Evolutionary conservation across 2,797 vertebrate species (phyloP).

Genomic region (Chaetophractus vellerosus): DNA sequence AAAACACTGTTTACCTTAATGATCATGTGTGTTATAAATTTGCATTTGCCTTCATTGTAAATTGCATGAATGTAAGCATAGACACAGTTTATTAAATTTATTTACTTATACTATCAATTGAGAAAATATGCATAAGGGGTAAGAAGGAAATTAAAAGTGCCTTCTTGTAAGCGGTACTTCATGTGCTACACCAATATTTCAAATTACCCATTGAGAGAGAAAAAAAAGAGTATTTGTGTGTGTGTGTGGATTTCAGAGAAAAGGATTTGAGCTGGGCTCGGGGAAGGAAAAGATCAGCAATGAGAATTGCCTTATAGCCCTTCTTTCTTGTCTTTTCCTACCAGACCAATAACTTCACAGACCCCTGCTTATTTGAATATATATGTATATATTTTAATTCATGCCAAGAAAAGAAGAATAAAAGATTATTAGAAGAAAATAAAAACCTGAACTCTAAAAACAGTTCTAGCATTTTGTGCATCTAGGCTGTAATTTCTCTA

Average conservation of each 20-base stretch:
- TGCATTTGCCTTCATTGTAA: not conserved
- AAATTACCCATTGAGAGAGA: not conserved
- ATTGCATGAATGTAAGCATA: not conserved
- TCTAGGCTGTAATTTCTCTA: not conserved
- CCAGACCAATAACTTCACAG: not conserved
- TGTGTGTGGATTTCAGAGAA: not conserved
- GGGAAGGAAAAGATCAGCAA: fast-evolving
- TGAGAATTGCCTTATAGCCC: fast-evolving
- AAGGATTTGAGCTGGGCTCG: not conserved
- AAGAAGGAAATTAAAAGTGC: slow-evolving; percentile 16
- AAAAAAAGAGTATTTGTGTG: not conserved
- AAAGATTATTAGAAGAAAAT: not conserved
- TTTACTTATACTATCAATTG: slow-evolving; percentile 8
- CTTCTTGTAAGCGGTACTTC: not conserved
- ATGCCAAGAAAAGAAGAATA: not conserved
- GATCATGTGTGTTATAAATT: not conserved
- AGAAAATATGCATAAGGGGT: not conserved
- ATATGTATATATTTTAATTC: not conserved
- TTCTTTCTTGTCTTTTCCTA: not conserved
- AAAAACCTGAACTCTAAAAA: not conserved
- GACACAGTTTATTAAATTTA: not conserved
- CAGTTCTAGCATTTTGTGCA: not conserved
- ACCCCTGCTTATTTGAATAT: not conserved
- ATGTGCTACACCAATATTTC: not conserved
- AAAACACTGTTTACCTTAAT: not conserved